Evolutionary conservation across 2,113 vertebrate genomes (phyloP).

Genomic region (Bubo blakistoni): DNA sequence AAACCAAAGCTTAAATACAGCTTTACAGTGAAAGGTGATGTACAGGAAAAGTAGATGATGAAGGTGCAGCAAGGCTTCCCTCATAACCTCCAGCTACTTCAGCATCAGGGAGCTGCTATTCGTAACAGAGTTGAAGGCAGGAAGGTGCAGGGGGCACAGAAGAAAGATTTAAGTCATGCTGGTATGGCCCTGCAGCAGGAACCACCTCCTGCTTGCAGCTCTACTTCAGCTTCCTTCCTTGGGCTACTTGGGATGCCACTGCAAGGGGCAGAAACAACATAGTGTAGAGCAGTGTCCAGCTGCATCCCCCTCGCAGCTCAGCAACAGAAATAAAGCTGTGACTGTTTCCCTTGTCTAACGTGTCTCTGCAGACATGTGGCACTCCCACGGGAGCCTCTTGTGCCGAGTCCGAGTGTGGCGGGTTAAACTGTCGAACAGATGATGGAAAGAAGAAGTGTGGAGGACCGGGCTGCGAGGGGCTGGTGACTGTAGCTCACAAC

Average conservation of each 20-base stretch:
- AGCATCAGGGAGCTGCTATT: background rate
- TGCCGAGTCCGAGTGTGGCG: slow-evolving; percentile 80
- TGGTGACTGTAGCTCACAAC: slow-evolving; percentile 76
- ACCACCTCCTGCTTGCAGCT: background rate
- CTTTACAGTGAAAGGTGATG: background rate
- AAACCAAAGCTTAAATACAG: background rate
- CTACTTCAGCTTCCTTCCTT: background rate
- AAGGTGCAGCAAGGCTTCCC: background rate
- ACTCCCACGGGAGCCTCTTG: slow-evolving; percentile 76
- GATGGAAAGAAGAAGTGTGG: slow-evolving; percentile 83
- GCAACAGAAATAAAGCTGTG: background rate
- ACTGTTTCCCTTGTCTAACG: background rate
- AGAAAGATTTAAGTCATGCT: background rate
- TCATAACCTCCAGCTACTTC: background rate
- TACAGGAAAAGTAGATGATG: background rate
- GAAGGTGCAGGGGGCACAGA: background rate
- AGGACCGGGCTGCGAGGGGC: slow-evolving; percentile 82
- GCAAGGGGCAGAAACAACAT: background rate
- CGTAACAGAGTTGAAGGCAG: background rate
- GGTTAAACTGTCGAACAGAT: slow-evolving; percentile 79
- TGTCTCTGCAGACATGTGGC: slow-evolving; percentile 83
- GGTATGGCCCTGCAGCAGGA: background rate
- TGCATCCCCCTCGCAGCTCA: rapidly evolving
- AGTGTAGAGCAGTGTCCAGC: rapidly evolving
- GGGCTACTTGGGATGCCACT: too few species aligned